phyloP scores from a whole-genome alignment of 2,113 vertebrate genomes.

The Herpetotheres cachinnans region DNA sequence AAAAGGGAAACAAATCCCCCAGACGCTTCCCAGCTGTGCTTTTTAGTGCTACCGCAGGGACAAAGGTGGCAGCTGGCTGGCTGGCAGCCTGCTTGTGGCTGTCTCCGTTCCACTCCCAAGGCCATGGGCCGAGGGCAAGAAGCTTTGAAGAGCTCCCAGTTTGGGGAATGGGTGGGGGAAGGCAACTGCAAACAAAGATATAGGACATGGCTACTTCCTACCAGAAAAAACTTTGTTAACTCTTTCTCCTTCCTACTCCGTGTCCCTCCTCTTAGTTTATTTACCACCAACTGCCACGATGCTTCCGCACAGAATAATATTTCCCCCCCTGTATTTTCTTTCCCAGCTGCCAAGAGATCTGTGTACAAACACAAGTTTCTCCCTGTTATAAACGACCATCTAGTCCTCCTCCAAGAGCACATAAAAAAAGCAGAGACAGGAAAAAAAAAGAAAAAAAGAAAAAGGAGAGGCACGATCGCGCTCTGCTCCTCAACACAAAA shows the following conservation, averaged over 20 bases:
- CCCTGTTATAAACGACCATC: neutral
- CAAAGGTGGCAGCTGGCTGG: constrained; percentile 17
- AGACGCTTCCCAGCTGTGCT: neutral
- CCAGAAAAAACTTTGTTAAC: neutral
- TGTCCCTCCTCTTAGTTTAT: neutral
- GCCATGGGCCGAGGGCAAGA: neutral
- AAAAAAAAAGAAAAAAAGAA: neutral
- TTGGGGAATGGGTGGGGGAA: neutral
- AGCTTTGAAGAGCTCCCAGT: constrained; percentile 3
- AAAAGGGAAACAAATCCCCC: neutral
- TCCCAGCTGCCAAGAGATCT: neutral
- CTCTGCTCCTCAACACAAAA: neutral
- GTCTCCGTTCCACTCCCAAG: neutral
- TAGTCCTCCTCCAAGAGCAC: neutral
- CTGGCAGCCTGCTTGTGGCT: neutral
- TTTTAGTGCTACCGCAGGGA: neutral
- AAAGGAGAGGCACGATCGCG: neutral
- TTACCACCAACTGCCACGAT: neutral
- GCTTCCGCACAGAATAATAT: neutral
- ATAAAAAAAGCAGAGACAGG: neutral
- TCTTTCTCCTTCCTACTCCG: neutral
- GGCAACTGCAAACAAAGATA: neutral
- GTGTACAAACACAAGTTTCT: neutral
- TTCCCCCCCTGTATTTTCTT: neutral
- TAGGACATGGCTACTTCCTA: neutral